These are phyloP conservation scores for Tympanuchus pallidicinctus DNA, from an alignment of 2,113 vertebrate genomes.

Conservation along the genomic window DNA sequence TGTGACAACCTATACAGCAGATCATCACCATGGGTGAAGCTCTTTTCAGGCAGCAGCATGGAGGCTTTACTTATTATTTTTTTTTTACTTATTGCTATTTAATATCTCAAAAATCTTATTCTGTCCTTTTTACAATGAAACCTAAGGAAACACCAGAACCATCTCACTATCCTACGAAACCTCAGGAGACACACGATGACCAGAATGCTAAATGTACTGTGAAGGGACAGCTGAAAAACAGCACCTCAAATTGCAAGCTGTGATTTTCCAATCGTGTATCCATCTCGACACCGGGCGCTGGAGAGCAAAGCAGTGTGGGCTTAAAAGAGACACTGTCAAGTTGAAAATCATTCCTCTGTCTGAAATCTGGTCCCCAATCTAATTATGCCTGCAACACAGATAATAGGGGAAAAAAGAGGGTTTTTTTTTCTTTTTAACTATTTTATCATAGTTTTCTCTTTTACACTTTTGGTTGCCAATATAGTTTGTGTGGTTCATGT, in stretches of 20 bases:
- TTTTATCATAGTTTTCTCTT: not conserved
- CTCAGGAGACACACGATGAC: not conserved
- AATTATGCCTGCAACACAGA: not conserved
- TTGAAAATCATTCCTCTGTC: constrained; percentile 24
- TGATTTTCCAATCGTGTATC: not conserved
- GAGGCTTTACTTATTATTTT: constrained; percentile 33
- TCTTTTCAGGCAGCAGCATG: constrained; percentile 23
- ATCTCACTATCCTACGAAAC: not conserved
- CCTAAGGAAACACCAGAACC: not conserved
- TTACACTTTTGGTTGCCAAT: not conserved
- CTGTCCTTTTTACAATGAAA: not conserved
- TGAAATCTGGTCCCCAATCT: not conserved
- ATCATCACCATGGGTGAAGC: constrained; percentile 48
- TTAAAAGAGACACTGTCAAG: constrained; percentile 6
- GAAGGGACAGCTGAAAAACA: not conserved
- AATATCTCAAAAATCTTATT: not conserved
- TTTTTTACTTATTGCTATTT: constrained; percentile 26
- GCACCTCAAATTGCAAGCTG: not conserved
- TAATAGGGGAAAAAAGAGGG: accelerated
- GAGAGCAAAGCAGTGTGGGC: not conserved
- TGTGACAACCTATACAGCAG: constrained; percentile 67
- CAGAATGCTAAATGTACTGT: not conserved
- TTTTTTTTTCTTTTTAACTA: not conserved
- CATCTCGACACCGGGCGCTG: not conserved
- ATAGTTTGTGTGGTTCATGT: not conserved